Base-by-base conservation (phyloP, 1,140 invertebrate species). In the Sycophaga agraensis region DNA sequence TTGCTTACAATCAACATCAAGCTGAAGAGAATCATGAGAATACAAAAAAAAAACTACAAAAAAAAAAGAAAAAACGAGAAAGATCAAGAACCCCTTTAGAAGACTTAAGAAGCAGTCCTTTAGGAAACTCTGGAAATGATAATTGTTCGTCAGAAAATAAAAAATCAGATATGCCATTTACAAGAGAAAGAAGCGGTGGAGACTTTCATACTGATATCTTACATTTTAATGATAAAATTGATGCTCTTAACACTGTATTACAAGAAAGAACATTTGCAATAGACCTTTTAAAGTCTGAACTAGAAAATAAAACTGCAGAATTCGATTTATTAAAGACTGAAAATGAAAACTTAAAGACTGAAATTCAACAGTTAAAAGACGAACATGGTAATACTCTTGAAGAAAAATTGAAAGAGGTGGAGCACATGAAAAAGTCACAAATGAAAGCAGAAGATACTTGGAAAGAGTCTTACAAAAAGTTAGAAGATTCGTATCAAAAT, bases 231-330 rank as follows among this genome's bases (percentile, higher is more conserved):
- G 40, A 53, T 26, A 74, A 71, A 53, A 74, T 76, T 24, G 54
- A 63, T 22, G 72, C 70, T 42, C 43, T 78, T 12, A 72, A 75
- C 68, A 9, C 51, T 24, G 71, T 77, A 31, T 54, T 77, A 35
- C 69, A 73, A 14, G 76, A 78, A 4, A 68, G 71, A 42, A 63
- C 68, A 3, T 43, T 48, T 0, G 56, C 65, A 8, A 76, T 77
- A 12, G 71, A 74, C 61, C 8, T 63, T 0, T 62, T 78, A 39
- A 74, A 68, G 17, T 54, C 46, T 16, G 70, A 78, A 56, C 54
- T 75, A 2, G 62, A 48, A 14, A 19, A 53, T 1, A 70, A 73
- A 50, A 66, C 55, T 21, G 43, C 53, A 0, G 69, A 75, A 59
- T 64, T 35, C 56, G 68, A 45, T 19, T 43, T 2, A 16, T 57